Evolutionary conservation across 1,140 invertebrate genomes (phyloP), one percentile per base, ranked within the genome.

Genomic region (Cyphomyrmex costatus): DNA sequence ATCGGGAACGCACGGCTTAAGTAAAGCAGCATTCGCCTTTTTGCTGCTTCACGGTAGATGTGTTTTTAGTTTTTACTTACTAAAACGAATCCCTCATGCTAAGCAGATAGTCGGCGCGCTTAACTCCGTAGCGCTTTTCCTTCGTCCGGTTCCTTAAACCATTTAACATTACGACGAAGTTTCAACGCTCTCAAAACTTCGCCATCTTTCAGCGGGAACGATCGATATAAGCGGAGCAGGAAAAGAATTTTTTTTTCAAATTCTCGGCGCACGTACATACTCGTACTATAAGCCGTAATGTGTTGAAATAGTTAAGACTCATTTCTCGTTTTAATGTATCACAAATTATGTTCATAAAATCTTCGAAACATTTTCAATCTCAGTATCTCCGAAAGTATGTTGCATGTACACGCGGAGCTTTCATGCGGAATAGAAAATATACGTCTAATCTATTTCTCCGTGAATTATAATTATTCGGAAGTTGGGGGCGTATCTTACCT

Each of bases 161-260:
- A 82, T 71, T 89, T 89, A 82, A 42, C 30, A 46, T 73, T 65
- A 30, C 49, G 63, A 77, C 56, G 3, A 73, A 84, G 68, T 83
- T 86, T 84, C 78, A 61, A 46, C 65, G 46, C 33, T 86, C 79
- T 49, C 51, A 27, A 70, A 87, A 87, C 80, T 83, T 46, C 63
- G 8, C 5, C 21, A 7, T 42, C 51, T 36, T n/a, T 4, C 12
- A 82, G 6, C 46, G 24, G 19, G 14, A 21, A 7, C 51, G 71
- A 76, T 80, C 46, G 2, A 46, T 30, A 27, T 30, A 3, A 53
- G 1, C 10, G 5, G 65, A 65, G 49, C 36, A n/a, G 3, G 12
- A 49, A 7, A 3, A 51, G 19, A 78, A 49, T 46, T 68, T 24
- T 46, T 14, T 76, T 77, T 30, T 58, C 6, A 33, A 61, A 61